Conservation (phyloP, 2,797 vertebrate species). For the Enteromius viviparus region DNA sequence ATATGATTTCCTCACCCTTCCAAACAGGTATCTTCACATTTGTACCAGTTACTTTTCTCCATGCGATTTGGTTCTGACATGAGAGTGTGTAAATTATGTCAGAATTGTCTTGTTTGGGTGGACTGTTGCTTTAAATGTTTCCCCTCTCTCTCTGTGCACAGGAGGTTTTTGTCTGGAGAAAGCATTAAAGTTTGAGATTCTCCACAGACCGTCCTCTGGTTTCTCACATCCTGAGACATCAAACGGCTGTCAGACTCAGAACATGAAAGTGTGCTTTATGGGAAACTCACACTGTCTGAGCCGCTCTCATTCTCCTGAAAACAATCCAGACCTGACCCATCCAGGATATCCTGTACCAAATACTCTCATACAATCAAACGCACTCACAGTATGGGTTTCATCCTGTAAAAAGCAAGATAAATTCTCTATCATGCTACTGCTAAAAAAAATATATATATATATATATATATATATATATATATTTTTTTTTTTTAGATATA, state of each 20-base stretch:
- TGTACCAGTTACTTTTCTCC: neutral
- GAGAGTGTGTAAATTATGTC: neutral
- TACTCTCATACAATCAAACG: constrained; percentile 68
- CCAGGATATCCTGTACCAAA: constrained; percentile 49
- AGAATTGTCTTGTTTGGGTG: neutral
- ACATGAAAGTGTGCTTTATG: constrained; percentile 71
- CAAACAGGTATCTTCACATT: neutral
- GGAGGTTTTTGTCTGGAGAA: neutral
- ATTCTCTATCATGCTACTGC: constrained; percentile 42
- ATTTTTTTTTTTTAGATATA: too few species aligned
- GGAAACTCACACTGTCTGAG: constrained; percentile 61
- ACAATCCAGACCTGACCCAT: constrained; percentile 48
- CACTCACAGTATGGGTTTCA: constrained; percentile 54
- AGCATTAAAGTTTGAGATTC: constrained; percentile 41
- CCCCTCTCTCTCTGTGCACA: neutral
- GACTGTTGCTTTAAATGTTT: neutral
- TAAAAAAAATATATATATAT: too few species aligned
- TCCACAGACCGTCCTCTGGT: constrained; percentile 62
- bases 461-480: too few species aligned
- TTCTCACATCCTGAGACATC: constrained; percentile 70
- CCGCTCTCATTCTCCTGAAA: constrained; percentile 64
- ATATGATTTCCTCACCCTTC: neutral
- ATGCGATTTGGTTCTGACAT: neutral
- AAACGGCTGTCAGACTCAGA: constrained; percentile 73
- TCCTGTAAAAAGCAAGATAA: constrained; percentile 46